Base-by-base conservation (phyloP, 2,888 invertebrate species). In the Clivina fossor region DNA sequence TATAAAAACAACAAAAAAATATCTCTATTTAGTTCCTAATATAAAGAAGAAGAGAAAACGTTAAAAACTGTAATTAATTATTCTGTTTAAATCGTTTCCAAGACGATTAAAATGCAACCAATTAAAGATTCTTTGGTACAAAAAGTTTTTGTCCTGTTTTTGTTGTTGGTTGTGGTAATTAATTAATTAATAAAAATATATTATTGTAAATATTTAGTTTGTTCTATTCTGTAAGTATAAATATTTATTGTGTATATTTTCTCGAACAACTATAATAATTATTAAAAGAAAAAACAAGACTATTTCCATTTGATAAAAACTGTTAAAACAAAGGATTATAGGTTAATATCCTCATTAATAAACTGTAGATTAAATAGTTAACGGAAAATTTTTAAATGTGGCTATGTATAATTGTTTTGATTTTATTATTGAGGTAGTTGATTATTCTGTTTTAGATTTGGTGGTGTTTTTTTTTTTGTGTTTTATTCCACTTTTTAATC, bases 51-150 rank as follows among this genome's bases (percentile, higher is more conserved):
- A n/a, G n/a, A n/a, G n/a, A n/a, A n/a, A n/a, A n/a, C n/a, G n/a
- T n/a, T n/a, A n/a, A n/a, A n/a, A n/a, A n/a, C n/a, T n/a, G n/a
- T n/a, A n/a, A n/a, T n/a, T n/a, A n/a, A n/a, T n/a, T n/a, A n/a
- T n/a, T n/a, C n/a, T n/a, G n/a, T n/a, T n/a, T n/a, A n/a, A n/a
- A n/a, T n/a, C n/a, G n/a, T n/a, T n/a, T n/a, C n/a, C n/a, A n/a
- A n/a, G n/a, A n/a, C n/a, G n/a, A n/a, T n/a, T n/a, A n/a, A 38
- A 55, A 55, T 47, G 55, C 55, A 55, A 55, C 38, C 47, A 46
- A 55, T 47, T 47, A 47, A 40, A 55, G 47, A 55, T n/a, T 55
- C 55, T 55, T 55, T 55, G 55, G 55, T 55, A 55, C 55, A 47
- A 47, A n/a, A n/a, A n/a, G n/a, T n/a, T n/a, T 55, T 47, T 55